Base-by-base conservation (phyloP, 2,113 vertebrate species). In the Hyaena hyaena region DNA sequence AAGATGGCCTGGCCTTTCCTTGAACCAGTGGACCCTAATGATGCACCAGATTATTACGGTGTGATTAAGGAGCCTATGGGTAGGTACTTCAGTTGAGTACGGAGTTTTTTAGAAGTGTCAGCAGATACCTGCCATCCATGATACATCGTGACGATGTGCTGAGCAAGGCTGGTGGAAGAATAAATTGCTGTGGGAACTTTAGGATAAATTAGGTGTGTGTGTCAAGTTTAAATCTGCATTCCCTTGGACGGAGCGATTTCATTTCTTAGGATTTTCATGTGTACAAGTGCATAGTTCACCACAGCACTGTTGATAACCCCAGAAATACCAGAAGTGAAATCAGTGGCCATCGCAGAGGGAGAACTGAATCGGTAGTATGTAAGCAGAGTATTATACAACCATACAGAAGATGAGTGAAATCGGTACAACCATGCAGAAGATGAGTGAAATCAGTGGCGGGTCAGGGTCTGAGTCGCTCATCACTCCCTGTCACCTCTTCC, bases 1-100 rank as follows among this genome's bases (percentile, higher is more conserved):
- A 99, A 99, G 98, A 99, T 99, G 99, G 99, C 99, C 0, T 99
- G 99, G 99, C 99, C 99, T 0, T 99, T 99, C 98, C 98, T 99
- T 50, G 99, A 99, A 97, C 99, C 99, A 0, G 99, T 99, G 97
- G 99, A 99, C 97, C 99, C 99, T 26, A 99, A 99, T 1, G 99
- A 99, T 26, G 99, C 99, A 6, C 99, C 99, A 82, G 99, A 99
- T 99, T 99, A 99, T 98, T 99, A 99, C 50, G 99, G 99, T 23
- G 99, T 99, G 63, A 99, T 99, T 98, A 99, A 99, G 98, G 99
- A 99, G 92, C 99, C 99, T 4, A 99, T 99, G 99, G 99, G 99
- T 99, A 98, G 98, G 99, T 97, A 89, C 61, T 65, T 43, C 28
- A 69, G 69, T 86, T 65, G 69, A 71, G 31, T 55, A 8, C n/a